phyloP scores from a whole-genome alignment of 2,888 invertebrate species.

The Heterodera filipjevi region DNA sequence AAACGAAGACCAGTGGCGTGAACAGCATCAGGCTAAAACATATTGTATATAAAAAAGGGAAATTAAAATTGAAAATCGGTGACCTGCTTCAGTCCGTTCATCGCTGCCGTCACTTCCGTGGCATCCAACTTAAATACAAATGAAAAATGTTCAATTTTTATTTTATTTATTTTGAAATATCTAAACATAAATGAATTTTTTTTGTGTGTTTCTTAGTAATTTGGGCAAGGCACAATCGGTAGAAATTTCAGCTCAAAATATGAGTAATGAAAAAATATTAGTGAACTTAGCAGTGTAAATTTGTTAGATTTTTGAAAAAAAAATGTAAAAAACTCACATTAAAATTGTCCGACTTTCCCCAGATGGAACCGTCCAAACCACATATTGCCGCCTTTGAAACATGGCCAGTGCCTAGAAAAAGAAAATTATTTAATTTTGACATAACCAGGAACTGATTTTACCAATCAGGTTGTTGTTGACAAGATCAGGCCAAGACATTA shows the following conservation, averaged over 20 bases:
- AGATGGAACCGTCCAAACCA: conserved; percentile 63
- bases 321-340: conserved; percentile 44
- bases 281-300: too few relatives aligned
- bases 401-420: conserved; percentile 52
- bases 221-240: too few relatives aligned
- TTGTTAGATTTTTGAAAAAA: not conserved
- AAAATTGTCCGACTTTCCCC: conserved; percentile 64
- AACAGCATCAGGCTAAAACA: conserved; percentile 55
- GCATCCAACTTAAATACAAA: conserved; percentile 34
- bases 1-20: conserved; percentile 59
- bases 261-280: too few relatives aligned
- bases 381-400: conserved; percentile 64
- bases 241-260: too few relatives aligned
- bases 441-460: too few relatives aligned
- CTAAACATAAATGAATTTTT: too few relatives aligned
- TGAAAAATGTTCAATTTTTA: conserved; percentile 1
- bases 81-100: conserved; percentile 41
- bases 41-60: not conserved
- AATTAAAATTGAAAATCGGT: not conserved
- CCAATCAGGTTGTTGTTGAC: conserved; percentile 51
- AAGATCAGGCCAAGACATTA: conserved; percentile 53
- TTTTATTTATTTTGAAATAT: not conserved
- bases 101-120: conserved; percentile 50
- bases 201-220: too few relatives aligned
- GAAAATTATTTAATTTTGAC: not conserved